Conservation (phyloP, 1,140 invertebrate species). For the Temnothorax longispinosus region DNA sequence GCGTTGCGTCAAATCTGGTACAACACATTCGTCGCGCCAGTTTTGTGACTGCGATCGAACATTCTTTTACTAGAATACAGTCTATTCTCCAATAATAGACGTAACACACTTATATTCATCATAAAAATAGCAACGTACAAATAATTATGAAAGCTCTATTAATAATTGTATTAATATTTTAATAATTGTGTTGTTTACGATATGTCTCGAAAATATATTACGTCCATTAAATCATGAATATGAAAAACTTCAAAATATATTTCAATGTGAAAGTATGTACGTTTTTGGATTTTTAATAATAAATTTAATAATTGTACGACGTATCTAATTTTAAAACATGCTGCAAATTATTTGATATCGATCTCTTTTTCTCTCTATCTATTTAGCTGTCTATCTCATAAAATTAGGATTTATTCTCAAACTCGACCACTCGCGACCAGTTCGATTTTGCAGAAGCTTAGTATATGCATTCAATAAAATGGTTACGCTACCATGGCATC, state of each 20-base stretch:
- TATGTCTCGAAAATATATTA: neutral
- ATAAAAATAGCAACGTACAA: neutral
- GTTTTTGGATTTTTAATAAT: neutral
- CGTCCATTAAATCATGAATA: neutral
- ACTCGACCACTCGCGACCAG: neutral
- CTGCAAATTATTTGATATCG: neutral
- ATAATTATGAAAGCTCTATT: neutral
- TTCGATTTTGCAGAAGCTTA: slow-evolving; percentile 7
- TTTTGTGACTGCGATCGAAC: slow-evolving; percentile 12
- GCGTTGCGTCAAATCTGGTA: neutral
- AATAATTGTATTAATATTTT: neutral
- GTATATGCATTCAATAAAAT: slow-evolving; percentile 24
- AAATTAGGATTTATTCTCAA: slow-evolving; percentile 7
- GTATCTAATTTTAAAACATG: neutral
- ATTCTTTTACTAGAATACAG: slow-evolving; percentile 4
- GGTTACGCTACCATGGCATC: neutral
- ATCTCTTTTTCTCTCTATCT: neutral
- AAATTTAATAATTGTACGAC: neutral
- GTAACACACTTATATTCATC: neutral
- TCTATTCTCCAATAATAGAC: neutral
- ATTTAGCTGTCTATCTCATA: neutral
- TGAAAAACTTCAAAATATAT: neutral
- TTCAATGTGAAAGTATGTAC: neutral
- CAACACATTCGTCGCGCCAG: neutral
- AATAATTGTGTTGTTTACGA: neutral